Conservation (phyloP, 2,113 vertebrate species). For the Eidolon helvum region DNA sequence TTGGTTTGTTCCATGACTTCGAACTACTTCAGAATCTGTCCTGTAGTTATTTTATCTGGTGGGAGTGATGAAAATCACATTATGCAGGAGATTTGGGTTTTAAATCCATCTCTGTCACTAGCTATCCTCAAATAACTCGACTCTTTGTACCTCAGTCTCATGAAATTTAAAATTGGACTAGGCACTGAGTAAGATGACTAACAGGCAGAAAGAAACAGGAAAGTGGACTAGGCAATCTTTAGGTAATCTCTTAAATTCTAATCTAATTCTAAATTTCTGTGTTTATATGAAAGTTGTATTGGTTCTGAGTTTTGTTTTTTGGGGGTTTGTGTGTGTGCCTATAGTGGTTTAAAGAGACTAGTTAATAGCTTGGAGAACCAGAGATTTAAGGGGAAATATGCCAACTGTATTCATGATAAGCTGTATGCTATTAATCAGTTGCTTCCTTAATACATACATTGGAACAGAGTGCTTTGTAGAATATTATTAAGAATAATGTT, state of each 20-base stretch:
- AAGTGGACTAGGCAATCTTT: neutral
- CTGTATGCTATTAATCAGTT: neutral
- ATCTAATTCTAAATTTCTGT: neutral
- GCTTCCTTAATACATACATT: neutral
- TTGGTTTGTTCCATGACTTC: neutral
- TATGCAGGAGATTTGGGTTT: neutral
- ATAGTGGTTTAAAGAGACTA: neutral
- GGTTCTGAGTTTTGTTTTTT: neutral
- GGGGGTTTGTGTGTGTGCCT: neutral
- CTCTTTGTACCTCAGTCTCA: neutral
- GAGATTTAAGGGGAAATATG: neutral
- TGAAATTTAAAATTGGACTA: constrained; percentile 15
- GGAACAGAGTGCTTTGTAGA: neutral
- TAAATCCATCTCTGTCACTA: neutral
- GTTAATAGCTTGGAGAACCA: neutral
- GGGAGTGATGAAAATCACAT: neutral
- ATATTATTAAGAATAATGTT: neutral
- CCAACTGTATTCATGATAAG: neutral
- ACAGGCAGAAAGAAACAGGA: neutral
- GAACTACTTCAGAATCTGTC: neutral
- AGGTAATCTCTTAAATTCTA: neutral
- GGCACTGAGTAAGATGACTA: neutral
- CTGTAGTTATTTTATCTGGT: neutral
- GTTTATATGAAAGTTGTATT: neutral
- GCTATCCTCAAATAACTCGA: neutral